Evolutionary conservation across 30 jellyfish, hydroid and myxozoan species (phyloP), one percentile per base, ranked within the genome.

Genomic region (Turritopsis dohrnii): DNA sequence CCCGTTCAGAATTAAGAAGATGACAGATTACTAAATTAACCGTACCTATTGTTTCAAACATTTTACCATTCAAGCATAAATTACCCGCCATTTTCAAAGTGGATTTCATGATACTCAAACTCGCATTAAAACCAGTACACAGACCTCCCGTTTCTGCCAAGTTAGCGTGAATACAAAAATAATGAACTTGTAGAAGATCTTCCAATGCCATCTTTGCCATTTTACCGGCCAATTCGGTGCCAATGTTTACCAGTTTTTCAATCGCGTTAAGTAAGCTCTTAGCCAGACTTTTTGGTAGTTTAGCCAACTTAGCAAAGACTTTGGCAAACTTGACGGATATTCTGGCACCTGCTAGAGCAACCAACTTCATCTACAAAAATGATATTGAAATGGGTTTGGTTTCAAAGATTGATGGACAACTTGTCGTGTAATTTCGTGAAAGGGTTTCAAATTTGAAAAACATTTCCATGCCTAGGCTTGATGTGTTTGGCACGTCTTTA

Each of bases 161-260:
- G 76, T 80, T 80, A 65, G 80, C 87, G 24, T 76, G 17, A 16
- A 80, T 31, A 53, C 87, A 80, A 80, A 80, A 80, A 80, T 80
- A 76, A 7, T 80, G 31, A 76, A 80, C 54, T 28, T 80, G 82
- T 8, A 80, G 66, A 22, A 80, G 80, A 53, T 80, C 87, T 28
- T 24, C 27, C 30, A n/a, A 25, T 29, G 85, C 29, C 53, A 66
- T 52, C 53, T 29, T n/a, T 13, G 85, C 72, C 66, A 77, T 53
- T 53, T 18, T 21, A 53, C 29, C 65, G 1, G 76, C 87, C 20
- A 80, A 21, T 25, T 80, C 71, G 53, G 52, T 69, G 26, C 82
- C 87, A 28, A 53, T 53, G 21, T n/a, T 65, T 52, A 80, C 82
- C 0, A 21, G 75, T 65, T n/a, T 65, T 52, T 69, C 76, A 80